Evolutionary conservation across 2,888 invertebrate genomes (phyloP), one percentile per base, ranked within the genome.

Genomic region (Antheraea assamensis): DNA sequence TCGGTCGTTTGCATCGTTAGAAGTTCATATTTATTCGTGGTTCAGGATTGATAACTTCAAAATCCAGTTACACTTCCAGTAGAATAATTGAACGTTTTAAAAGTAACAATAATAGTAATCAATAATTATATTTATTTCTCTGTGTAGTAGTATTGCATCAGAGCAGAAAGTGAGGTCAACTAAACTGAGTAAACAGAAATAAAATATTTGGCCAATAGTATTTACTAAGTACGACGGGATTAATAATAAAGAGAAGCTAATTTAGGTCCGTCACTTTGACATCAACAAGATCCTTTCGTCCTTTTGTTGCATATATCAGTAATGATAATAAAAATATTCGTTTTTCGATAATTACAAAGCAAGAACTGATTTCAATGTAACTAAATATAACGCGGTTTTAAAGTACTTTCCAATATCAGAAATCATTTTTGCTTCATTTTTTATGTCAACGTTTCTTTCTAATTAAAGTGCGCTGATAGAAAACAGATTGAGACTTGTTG

Each of bases 401-500:
- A 35, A 68, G 35, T 68, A 15, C 8, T 68, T 24, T 4, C 8
- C 68, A 21, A 68, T 35, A 35, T 3, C 21, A 35, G 68, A n/a
- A 35, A 64, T n/a, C 61, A 17, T 73, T 71, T 68, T 74, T 71
- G 31, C 35, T 58, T 71, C 52, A 58, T n/a, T 47, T 71, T 66
- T 71, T 47, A 58, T 13, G 55, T 17, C 73, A n/a, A 73, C 70
- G 58, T 58, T 52, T 66, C 68, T 71, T 70, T 74, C 71, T 81
- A 80, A 82, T 82, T 82, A 83, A 82, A 83, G 78, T 76, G 74
- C 77, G 75, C 77, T 76, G 81, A 85, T 83, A 82, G 82, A 86
- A 88, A 86, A 85, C 84, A 80, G 85, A 86, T 84, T 85, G 79
- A 80, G 83, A 88, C 83, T 86, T 80, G 82, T 80, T 85, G 82